Evolutionary conservation across 2,888 invertebrate species (phyloP).

Genomic region (Acholoe squamosa): DNA sequence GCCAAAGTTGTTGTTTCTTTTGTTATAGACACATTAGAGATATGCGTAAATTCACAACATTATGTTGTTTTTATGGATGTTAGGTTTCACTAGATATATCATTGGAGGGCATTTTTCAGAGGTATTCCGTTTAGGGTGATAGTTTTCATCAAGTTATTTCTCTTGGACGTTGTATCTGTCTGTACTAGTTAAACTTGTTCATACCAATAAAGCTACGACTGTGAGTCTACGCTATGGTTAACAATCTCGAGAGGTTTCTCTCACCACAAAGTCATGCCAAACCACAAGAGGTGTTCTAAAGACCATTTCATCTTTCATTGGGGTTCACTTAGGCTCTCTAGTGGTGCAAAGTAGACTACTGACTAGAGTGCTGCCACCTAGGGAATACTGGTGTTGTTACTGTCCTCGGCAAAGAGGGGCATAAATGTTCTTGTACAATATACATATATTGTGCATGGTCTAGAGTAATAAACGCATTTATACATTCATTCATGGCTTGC

Average conservation of each 20-base stretch:
- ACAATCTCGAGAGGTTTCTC: slow-evolving; percentile 12
- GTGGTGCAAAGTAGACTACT: slow-evolving; percentile 17
- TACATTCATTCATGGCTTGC: background rate
- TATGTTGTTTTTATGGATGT: too few relatives aligned
- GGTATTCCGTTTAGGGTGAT: too few relatives aligned
- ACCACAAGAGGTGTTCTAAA: slow-evolving; percentile 37
- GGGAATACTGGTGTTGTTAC: slow-evolving; percentile 32
- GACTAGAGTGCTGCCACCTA: slow-evolving; percentile 31
- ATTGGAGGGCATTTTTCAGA: too few relatives aligned
- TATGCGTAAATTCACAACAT: too few relatives aligned
- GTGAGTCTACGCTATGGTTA: background rate
- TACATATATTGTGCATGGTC: slow-evolving; percentile 51
- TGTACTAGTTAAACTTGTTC: slow-evolving; percentile 17
- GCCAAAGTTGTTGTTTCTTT: too few relatives aligned
- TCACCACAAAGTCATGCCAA: slow-evolving; percentile 2
- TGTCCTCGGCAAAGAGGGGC: background rate
- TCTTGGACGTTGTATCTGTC: background rate
- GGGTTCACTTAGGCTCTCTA: slow-evolving; percentile 28
- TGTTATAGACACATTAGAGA: too few relatives aligned
- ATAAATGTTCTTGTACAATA: slow-evolving; percentile 44
- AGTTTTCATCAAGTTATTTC: background rate
- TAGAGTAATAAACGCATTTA: slow-evolving; percentile 57
- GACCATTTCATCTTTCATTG: slow-evolving; percentile 33
- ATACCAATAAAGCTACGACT: slow-evolving; percentile 23
- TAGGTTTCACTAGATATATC: too few relatives aligned